These are phyloP conservation scores for Lypha dubia DNA, from an alignment of 2,888 invertebrate species.

Conservation along the genomic window DNA sequence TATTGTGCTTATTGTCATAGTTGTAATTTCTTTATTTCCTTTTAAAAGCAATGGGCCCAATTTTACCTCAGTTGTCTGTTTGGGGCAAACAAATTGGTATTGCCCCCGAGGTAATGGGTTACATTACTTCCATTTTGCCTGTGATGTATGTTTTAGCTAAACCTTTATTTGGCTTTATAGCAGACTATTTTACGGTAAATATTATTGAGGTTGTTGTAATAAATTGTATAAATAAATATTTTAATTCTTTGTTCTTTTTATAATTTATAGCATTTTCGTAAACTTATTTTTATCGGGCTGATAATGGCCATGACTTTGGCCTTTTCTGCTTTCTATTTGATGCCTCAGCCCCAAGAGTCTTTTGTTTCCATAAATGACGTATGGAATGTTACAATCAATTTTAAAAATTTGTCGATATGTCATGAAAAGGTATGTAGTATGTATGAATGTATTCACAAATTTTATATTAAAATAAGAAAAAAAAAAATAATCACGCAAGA, in stretches of 20 bases:
- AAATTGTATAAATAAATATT: neutral
- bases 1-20: slow-evolving; percentile 13
- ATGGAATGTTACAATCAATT: slow-evolving; percentile 75
- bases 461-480: too few species aligned
- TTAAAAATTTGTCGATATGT: slow-evolving; percentile 71
- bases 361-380: slow-evolving; percentile 71
- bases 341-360: slow-evolving; percentile 83
- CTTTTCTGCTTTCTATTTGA: slow-evolving; percentile 88
- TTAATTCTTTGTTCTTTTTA: neutral
- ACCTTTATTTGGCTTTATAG: slow-evolving; percentile 89
- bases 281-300: slow-evolving; percentile 88
- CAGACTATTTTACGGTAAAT: slow-evolving; percentile 88
- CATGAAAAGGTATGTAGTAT: slow-evolving; percentile 72
- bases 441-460: neutral
- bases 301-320: slow-evolving; percentile 87
- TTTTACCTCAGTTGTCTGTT: slow-evolving; percentile 90
- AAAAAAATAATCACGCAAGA: too few species aligned
- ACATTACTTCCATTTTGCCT: slow-evolving; percentile 89
- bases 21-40: neutral
- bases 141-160: slow-evolving; percentile 91
- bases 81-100: slow-evolving; percentile 91
- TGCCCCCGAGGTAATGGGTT: slow-evolving; percentile 90
- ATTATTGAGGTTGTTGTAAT: neutral
- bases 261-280: slow-evolving; percentile 84
- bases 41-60: slow-evolving; percentile 89